These are phyloP conservation scores for Naja naja DNA, from an alignment of 2,113 vertebrate genomes.

Conservation along the genomic window DNA sequence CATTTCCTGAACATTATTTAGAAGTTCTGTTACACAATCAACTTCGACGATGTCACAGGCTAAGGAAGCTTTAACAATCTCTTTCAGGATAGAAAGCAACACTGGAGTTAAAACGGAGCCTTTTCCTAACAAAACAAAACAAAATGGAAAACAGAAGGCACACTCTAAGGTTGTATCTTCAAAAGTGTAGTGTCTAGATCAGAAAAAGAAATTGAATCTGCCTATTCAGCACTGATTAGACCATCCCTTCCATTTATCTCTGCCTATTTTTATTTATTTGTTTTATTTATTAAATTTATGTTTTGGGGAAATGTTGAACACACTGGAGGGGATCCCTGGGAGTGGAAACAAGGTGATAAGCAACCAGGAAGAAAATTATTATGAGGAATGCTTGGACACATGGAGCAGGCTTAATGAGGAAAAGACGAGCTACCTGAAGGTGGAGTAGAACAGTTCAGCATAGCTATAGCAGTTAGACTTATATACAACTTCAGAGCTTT, in stretches of 20 bases:
- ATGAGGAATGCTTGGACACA: neutral
- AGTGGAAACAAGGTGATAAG: neutral
- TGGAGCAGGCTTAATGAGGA: neutral
- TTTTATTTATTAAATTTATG: neutral
- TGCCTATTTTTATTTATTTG: neutral
- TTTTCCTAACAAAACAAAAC: conserved; percentile 68
- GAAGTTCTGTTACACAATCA: conserved; percentile 58
- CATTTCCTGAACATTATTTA: conserved; percentile 75
- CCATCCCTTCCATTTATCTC: neutral
- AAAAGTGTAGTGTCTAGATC: neutral
- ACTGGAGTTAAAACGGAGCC: conserved; percentile 76
- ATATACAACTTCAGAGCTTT: too few relatives aligned
- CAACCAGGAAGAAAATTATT: neutral
- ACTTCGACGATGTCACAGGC: conserved; percentile 57
- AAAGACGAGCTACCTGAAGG: neutral
- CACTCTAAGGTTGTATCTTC: neutral
- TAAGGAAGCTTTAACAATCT: conserved; percentile 70
- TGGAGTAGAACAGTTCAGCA: neutral
- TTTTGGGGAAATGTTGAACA: neutral
- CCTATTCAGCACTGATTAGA: neutral
- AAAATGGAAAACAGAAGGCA: neutral
- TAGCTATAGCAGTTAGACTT: too few relatives aligned
- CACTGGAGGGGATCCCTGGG: neutral
- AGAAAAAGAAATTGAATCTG: neutral
- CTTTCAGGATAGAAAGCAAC: conserved; percentile 79